phyloP scores from a whole-genome alignment of 2,113 vertebrate genomes.

The Elephantulus edwardii region DNA sequence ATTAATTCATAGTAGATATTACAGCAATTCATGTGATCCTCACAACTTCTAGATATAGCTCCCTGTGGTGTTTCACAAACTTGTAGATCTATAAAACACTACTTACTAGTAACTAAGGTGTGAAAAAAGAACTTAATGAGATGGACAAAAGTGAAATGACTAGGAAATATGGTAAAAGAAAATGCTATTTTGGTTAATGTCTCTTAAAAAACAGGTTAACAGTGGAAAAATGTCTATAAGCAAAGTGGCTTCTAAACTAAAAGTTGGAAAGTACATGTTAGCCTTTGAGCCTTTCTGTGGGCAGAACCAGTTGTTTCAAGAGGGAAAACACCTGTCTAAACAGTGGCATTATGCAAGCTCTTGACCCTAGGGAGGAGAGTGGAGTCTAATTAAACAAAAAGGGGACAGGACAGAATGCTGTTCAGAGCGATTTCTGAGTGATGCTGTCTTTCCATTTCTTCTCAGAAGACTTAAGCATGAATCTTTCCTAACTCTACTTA shows the following conservation, averaged over 20 bases:
- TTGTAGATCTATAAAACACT: neutral
- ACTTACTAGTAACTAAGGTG: neutral
- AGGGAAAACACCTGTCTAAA: conserved; percentile 29
- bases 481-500: conserved; percentile 80
- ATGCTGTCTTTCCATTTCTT: neutral
- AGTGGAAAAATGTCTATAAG: neutral
- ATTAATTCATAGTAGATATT: neutral
- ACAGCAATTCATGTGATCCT: neutral
- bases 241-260: conserved; percentile 32
- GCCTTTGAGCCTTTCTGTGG: neutral
- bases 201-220: conserved; percentile 39
- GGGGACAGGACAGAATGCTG: neutral
- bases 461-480: neutral
- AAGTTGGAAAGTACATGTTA: neutral
- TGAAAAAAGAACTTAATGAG: neutral
- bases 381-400: neutral
- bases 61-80: neutral
- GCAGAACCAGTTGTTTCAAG: neutral
- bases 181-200: neutral
- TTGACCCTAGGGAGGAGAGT: neutral
- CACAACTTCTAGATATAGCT: neutral
- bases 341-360: neutral
- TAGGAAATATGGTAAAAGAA: neutral
- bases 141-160: neutral
- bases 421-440: neutral